phyloP scores from a whole-genome alignment of 2,888 invertebrate species.

The Troides aeacus region DNA sequence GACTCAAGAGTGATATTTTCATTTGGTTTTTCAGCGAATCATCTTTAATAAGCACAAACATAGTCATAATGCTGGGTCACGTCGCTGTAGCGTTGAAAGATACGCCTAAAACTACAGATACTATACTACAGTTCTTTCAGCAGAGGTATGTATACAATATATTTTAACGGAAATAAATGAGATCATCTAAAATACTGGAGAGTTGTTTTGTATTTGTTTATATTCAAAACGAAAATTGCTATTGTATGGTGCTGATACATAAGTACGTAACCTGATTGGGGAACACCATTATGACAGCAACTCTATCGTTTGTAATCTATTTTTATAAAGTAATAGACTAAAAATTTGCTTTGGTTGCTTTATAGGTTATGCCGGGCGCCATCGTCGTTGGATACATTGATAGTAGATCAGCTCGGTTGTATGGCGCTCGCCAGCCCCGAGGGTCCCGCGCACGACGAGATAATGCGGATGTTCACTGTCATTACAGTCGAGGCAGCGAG shows the following conservation, averaged over 20 bases:
- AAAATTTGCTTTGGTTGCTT: background rate
- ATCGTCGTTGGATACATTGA: constrained; percentile 93
- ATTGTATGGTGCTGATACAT: no score
- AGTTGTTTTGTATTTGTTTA: no score
- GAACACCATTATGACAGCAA: no score
- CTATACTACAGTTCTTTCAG: constrained; percentile 97
- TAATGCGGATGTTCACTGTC: constrained; percentile 98
- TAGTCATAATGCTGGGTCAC: constrained; percentile 97
- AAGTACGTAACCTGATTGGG: no score
- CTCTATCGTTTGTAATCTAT: no score
- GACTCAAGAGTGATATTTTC: background rate
- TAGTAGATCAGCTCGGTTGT: constrained; percentile 98
- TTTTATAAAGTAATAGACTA: background rate
- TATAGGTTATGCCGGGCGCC: constrained; percentile 94
- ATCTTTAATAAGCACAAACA: constrained; percentile 95
- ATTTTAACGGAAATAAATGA: no score
- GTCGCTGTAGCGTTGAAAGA: constrained; percentile 97
- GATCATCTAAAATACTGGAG: no score
- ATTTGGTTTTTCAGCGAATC: constrained; percentile 84
- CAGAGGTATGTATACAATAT: constrained; percentile 78
- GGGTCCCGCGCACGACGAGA: constrained; percentile 92
- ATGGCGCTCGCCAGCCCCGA: constrained; percentile 98
- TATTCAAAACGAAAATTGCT: no score
- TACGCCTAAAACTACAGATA: constrained; percentile 95
- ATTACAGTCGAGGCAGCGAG: constrained; percentile 96